These are phyloP conservation scores for Euspilapteryx auroguttella DNA, from an alignment of 2,888 invertebrate species.

Conservation along the genomic window DNA sequence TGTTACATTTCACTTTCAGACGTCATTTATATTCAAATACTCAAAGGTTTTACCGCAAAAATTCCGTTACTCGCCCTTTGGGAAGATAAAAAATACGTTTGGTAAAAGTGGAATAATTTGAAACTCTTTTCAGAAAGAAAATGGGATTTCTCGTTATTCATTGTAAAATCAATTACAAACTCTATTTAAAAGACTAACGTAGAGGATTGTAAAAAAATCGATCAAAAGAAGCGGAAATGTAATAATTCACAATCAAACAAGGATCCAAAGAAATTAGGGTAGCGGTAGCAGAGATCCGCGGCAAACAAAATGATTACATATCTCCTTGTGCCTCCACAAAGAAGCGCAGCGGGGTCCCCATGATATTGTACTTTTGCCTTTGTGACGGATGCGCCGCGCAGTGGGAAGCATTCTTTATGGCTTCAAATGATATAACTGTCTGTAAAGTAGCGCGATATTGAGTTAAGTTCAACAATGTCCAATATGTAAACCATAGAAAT, in stretches of 20 bases:
- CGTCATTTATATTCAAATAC: constrained; percentile 62
- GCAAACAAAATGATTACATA: constrained; percentile 55
- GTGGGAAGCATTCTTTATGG: constrained; percentile 57
- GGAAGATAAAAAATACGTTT: constrained; percentile 45
- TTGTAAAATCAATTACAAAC: too few relatives aligned
- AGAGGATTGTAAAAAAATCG: too few relatives aligned
- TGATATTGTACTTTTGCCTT: constrained; percentile 56
- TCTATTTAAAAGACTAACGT: too few relatives aligned
- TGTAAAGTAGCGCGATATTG: too few relatives aligned
- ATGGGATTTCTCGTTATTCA: too few relatives aligned
- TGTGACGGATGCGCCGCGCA: constrained; percentile 47
- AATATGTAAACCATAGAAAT: too few relatives aligned
- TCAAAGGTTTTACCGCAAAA: constrained; percentile 59
- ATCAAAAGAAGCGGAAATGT: constrained; percentile 30
- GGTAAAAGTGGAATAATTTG: constrained; percentile 12
- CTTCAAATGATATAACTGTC: constrained; percentile 46
- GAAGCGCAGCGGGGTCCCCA: constrained; percentile 53
- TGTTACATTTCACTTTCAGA: constrained; percentile 63
- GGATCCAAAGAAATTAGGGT: constrained; percentile 49
- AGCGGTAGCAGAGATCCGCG: constrained; percentile 36
- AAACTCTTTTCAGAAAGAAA: too few relatives aligned
- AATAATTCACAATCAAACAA: constrained; percentile 56
- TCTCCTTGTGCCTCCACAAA: constrained; percentile 55
- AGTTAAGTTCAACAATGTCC: too few relatives aligned
- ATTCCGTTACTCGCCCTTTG: constrained; percentile 53